Percentiles rank a stretch among this genome's conserved stretches.
phyloP scores from a whole-genome alignment of 35 echinoderm and acorn worm species.

The Lytechinus pictus region DNA sequence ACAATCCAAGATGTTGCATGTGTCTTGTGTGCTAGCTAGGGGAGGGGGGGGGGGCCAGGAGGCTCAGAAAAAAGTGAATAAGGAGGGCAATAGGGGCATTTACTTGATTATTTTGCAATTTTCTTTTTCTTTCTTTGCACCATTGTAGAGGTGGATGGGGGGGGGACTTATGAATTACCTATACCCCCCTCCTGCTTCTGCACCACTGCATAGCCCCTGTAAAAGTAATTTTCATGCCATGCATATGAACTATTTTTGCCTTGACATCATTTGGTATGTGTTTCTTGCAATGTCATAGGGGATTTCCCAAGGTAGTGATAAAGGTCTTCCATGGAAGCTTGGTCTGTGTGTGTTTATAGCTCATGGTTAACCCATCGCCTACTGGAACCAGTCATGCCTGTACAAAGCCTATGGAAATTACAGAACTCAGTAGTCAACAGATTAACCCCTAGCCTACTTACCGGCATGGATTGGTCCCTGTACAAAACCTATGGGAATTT shows the following conservation, averaged over 20 bases:
- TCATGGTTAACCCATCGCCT: background rate
- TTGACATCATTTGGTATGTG: background rate
- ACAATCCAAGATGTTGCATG: too few species aligned
- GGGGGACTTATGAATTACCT: background rate
- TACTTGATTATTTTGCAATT: background rate
- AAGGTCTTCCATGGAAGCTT: background rate
- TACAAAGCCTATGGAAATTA: too few species aligned
- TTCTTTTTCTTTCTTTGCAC: background rate
- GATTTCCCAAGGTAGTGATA: slow-evolving; percentile 13
- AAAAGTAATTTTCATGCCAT: background rate
- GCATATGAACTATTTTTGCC: background rate
- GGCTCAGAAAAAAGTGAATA: too few species aligned
- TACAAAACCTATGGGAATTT: too few species aligned
- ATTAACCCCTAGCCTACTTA: too few species aligned
- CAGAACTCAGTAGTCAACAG: too few species aligned
- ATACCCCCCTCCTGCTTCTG: background rate
- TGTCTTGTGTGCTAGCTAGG: too few species aligned
- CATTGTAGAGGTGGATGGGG: background rate
- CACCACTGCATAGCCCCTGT: background rate
- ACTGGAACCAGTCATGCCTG: too few species aligned
- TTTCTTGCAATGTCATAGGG: background rate
- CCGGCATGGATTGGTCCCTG: too few species aligned
- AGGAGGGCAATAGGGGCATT: background rate
- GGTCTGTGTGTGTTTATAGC: background rate
- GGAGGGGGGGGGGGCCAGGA: too few species aligned